Evolutionary conservation across 2,113 vertebrate species (phyloP).

Genomic region (Solenodon paradoxus): DNA sequence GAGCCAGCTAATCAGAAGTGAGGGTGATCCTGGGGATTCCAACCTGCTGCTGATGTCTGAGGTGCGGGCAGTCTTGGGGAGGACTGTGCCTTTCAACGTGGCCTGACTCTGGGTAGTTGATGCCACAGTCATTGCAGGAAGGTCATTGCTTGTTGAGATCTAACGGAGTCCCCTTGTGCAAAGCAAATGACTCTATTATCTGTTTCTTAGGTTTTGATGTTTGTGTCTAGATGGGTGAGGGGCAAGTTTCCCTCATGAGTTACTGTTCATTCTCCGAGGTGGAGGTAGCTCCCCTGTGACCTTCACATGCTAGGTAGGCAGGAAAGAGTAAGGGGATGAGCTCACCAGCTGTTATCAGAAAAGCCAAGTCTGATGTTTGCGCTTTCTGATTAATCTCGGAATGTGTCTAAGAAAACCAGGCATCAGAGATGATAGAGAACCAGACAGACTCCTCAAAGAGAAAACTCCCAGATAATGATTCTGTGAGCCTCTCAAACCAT

Average conservation of each 20-base stretch:
- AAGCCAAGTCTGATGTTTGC: not conserved
- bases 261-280: not conserved
- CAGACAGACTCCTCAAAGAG: not conserved
- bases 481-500: not conserved
- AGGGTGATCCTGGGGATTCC: not conserved
- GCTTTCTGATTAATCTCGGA: not conserved
- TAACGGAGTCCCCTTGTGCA: not conserved
- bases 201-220: not conserved
- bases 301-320: not conserved
- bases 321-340: not conserved
- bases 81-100: not conserved
- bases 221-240: not conserved
- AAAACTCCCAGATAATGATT: not conserved
- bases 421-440: not conserved
- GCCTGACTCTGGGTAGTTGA: not conserved
- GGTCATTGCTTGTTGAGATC: not conserved
- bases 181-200: not conserved
- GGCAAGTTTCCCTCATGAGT: not conserved
- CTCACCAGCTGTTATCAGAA: not conserved
- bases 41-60: not conserved
- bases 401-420: not conserved
- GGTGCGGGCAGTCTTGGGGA: not conserved
- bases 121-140: not conserved
- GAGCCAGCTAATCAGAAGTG: not conserved
- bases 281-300: not conserved